Conservation (phyloP, 2,113 vertebrate genomes). For the Ammospiza caudacuta region DNA sequence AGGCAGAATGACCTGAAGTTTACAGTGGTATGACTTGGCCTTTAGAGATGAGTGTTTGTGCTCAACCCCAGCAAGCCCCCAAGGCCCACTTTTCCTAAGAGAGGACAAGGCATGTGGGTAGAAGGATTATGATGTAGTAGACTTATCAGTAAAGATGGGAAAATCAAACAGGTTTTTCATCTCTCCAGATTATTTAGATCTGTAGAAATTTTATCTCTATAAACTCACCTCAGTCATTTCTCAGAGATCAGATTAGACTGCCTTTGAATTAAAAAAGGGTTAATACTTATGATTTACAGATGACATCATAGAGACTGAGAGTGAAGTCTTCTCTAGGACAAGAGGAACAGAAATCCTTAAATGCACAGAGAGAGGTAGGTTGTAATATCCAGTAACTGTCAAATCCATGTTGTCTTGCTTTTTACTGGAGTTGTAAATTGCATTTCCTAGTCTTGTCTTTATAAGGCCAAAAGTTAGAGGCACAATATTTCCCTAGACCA, state of each 20-base stretch:
- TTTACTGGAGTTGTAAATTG: background rate
- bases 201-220: background rate
- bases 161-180: background rate
- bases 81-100: background rate
- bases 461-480: background rate
- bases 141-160: background rate
- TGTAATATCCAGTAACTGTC: background rate
- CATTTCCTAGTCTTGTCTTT: background rate
- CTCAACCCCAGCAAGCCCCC: background rate
- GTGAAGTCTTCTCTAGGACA: background rate
- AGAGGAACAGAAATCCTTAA: background rate
- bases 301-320: background rate
- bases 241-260: background rate
- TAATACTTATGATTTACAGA: background rate
- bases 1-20: background rate
- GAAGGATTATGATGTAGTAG: background rate
- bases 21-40: background rate
- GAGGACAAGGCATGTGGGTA: background rate
- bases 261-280: background rate
- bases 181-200: background rate
- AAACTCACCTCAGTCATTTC: background rate
- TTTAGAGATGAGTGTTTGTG: background rate
- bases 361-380: accelerated
- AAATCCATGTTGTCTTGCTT: background rate
- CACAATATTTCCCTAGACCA: background rate